Percentiles rank a stretch among this genome's conserved stretches.
phyloP scores from a whole-genome alignment of 2,797 vertebrate genomes.

The Pipistrellus kuhlii region DNA sequence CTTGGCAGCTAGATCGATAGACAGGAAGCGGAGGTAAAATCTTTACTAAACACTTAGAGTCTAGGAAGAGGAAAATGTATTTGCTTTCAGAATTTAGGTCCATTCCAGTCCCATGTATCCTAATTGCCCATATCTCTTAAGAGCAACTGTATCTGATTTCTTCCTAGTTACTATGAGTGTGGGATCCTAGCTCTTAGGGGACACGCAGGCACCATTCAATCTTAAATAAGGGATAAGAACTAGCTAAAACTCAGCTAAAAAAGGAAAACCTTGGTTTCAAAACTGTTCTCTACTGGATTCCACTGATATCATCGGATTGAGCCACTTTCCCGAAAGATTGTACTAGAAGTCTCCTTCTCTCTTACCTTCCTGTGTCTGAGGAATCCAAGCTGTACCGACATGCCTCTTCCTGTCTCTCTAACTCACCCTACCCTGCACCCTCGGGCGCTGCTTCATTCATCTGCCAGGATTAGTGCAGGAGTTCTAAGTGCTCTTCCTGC shows the following conservation, averaged over 20 bases:
- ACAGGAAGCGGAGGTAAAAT: neutral
- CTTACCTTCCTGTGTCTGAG: too few species aligned
- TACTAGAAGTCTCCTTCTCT: neutral
- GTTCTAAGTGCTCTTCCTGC: neutral
- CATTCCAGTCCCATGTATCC: neutral
- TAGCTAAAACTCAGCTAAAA: neutral
- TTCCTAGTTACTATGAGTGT: neutral
- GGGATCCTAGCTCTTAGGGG: neutral
- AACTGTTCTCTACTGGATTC: neutral
- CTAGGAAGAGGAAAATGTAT: neutral
- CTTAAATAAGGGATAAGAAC: conserved; percentile 23
- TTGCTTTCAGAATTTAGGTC: neutral
- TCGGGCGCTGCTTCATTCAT: neutral
- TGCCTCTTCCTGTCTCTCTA: neutral
- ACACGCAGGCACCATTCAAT: neutral
- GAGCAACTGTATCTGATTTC: neutral
- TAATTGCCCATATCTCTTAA: neutral
- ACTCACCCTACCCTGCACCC: too few species aligned
- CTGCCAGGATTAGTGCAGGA: neutral
- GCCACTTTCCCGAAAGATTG: neutral
- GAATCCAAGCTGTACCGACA: fast-evolving
- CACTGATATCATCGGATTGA: neutral
- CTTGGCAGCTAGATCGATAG: neutral
- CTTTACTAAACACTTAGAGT: neutral
- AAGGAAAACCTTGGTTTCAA: neutral